Evolutionary conservation across 35 echinoderm and acorn worm genomes (phyloP).

Genomic region (Ophioderma brevispina): DNA sequence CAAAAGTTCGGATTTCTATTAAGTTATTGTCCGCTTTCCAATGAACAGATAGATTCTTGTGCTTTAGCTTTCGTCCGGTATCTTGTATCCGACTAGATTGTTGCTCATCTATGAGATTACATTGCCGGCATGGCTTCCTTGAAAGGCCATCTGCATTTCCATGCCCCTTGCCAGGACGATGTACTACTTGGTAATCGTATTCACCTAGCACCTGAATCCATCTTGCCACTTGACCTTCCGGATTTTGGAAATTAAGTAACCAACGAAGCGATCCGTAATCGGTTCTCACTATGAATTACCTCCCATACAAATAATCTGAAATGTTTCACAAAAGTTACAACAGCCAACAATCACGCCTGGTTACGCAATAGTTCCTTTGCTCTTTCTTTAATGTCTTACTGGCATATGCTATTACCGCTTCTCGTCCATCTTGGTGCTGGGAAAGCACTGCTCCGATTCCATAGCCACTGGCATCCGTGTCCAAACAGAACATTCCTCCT

Average conservation of each 20-base stretch:
- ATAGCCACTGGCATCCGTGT: slow-evolving; percentile 54
- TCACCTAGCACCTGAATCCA: slow-evolving; percentile 23
- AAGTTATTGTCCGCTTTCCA: not conserved
- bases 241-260: slow-evolving; percentile 50
- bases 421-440: slow-evolving; percentile 6
- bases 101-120: not conserved
- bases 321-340: slow-evolving; percentile 18
- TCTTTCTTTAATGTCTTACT: slow-evolving; percentile 1
- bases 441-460: slow-evolving; percentile 14
- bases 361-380: slow-evolving; percentile 44
- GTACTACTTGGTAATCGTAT: slow-evolving; percentile 35
- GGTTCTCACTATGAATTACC: slow-evolving; percentile 3
- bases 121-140: not conserved
- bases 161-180: slow-evolving; percentile 17
- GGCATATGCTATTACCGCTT: slow-evolving; percentile 22
- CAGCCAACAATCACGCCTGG: slow-evolving; percentile 48
- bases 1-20: not conserved
- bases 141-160: slow-evolving; percentile 38
- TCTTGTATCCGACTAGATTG: not conserved
- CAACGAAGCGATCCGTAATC: slow-evolving; percentile 38
- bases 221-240: slow-evolving; percentile 46
- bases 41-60: not conserved
- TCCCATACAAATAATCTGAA: slow-evolving; percentile 50
- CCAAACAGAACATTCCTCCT: slow-evolving; percentile 33
- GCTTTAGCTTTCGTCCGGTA: not conserved